These are phyloP conservation scores for Pandemis cinnamomeana DNA, from an alignment of 2,888 invertebrate species.

Conservation along the genomic window DNA sequence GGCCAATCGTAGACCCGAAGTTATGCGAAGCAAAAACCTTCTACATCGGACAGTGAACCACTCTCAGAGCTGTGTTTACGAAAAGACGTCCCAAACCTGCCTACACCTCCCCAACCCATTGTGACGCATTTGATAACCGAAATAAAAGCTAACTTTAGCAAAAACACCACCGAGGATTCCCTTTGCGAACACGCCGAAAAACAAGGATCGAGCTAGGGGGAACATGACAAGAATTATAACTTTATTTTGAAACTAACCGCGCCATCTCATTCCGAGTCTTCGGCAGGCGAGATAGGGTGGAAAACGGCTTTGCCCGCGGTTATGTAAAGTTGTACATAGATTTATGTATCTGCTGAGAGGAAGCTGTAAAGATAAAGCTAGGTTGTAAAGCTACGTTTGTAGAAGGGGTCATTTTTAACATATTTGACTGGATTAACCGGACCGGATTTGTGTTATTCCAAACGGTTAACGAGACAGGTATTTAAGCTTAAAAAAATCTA, in stretches of 20 bases:
- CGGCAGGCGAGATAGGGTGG: background rate
- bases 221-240: slow-evolving; percentile 44
- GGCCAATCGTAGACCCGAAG: background rate
- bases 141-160: slow-evolving; percentile 34
- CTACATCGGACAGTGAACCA: too few relatives aligned
- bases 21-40: background rate
- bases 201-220: slow-evolving; percentile 31
- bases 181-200: slow-evolving; percentile 30
- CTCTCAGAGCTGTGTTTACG: background rate
- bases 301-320: background rate
- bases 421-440: too few relatives aligned
- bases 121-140: slow-evolving; percentile 15
- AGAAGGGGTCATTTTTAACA: too few relatives aligned
- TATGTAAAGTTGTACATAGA: slow-evolving; percentile 20
- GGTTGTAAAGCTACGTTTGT: slow-evolving; percentile 9
- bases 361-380: slow-evolving; percentile 30
- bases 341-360: slow-evolving; percentile 24
- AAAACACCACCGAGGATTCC: slow-evolving; percentile 27
- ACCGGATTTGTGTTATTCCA: too few relatives aligned
- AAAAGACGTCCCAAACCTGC: background rate
- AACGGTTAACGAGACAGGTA: too few relatives aligned
- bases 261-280: slow-evolving; percentile 18
- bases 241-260: slow-evolving; percentile 42
- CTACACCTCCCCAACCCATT: background rate
- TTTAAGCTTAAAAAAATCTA: too few relatives aligned